Evolutionary conservation across 2,888 invertebrate genomes (phyloP).

Genomic region (Rhagium mordax): DNA sequence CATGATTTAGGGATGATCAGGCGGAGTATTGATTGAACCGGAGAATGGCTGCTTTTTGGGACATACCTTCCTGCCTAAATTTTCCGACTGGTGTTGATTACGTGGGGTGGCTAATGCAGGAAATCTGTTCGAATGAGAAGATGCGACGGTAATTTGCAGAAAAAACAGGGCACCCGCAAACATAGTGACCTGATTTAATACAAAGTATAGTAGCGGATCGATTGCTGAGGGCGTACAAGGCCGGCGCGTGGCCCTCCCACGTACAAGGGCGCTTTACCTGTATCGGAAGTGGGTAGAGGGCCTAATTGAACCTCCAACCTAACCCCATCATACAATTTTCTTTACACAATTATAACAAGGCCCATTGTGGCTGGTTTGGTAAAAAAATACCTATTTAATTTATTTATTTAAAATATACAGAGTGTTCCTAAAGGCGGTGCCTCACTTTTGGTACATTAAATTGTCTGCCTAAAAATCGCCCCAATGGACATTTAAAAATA

Average conservation of each 20-base stretch:
- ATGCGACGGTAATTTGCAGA: constrained; percentile 41
- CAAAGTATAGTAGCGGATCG: constrained; percentile 65
- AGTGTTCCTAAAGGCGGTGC: too few relatives aligned
- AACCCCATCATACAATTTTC: constrained; percentile 29
- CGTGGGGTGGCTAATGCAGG: constrained; percentile 1
- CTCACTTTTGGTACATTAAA: too few relatives aligned
- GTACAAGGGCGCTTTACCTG: constrained; percentile 65
- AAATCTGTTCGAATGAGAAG: constrained; percentile 13
- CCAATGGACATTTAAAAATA: too few relatives aligned
- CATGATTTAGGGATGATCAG: not conserved
- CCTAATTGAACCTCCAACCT: constrained; percentile 40
- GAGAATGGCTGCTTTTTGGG: not conserved
- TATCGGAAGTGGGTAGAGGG: constrained; percentile 58
- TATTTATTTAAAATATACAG: too few relatives aligned
- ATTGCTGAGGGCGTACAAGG: constrained; percentile 69
- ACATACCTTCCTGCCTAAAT: constrained; percentile 8
- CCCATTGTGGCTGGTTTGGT: not conserved
- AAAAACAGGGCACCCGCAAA: constrained; percentile 69
- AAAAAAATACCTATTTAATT: not conserved
- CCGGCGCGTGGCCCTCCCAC: constrained; percentile 69
- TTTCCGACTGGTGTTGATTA: not conserved
- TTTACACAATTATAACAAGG: constrained; percentile 9
- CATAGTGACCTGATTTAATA: constrained; percentile 70
- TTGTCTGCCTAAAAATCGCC: too few relatives aligned
- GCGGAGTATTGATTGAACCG: not conserved